Evolutionary conservation across 2,797 vertebrate genomes (phyloP).

Genomic region (Novumbra hubbsi): DNA sequence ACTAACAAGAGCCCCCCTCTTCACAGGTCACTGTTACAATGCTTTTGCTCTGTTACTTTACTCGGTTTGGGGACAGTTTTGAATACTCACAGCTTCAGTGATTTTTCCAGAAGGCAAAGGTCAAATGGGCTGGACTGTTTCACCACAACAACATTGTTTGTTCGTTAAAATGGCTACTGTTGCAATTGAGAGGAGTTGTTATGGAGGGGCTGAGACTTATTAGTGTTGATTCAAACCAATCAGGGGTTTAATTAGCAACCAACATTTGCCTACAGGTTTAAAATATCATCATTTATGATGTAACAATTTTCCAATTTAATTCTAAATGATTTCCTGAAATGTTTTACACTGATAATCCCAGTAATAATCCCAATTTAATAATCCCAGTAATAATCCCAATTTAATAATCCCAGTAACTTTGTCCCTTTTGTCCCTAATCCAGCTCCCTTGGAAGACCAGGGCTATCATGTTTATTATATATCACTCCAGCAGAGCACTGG

Average conservation of each 20-base stretch:
- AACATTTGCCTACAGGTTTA: no score
- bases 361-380: not conserved
- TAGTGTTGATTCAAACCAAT: constrained; percentile 1
- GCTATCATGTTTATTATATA: not conserved
- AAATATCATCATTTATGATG: not conserved
- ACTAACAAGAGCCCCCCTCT: not conserved
- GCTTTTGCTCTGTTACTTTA: not conserved
- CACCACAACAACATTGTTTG: constrained; percentile 3
- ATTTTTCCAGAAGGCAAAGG: not conserved
- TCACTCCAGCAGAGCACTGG: not conserved
- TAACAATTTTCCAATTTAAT: not conserved
- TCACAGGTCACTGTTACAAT: not conserved
- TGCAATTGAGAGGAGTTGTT: constrained; percentile 25
- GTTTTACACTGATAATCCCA: not conserved
- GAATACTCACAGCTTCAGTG: constrained; percentile 31
- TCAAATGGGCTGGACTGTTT: not conserved
- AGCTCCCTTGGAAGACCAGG: not conserved
- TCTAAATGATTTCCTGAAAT: not conserved
- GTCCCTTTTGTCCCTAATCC: not conserved
- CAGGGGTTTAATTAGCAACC: not conserved
- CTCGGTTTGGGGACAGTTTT: not conserved
- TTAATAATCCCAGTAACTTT: not conserved
- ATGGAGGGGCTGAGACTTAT: constrained; percentile 35
- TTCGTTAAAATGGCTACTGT: constrained; percentile 42
- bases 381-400: not conserved